These are phyloP conservation scores for Zapus hudsonius DNA, from an alignment of 2,113 vertebrate genomes.

Conservation along the genomic window DNA sequence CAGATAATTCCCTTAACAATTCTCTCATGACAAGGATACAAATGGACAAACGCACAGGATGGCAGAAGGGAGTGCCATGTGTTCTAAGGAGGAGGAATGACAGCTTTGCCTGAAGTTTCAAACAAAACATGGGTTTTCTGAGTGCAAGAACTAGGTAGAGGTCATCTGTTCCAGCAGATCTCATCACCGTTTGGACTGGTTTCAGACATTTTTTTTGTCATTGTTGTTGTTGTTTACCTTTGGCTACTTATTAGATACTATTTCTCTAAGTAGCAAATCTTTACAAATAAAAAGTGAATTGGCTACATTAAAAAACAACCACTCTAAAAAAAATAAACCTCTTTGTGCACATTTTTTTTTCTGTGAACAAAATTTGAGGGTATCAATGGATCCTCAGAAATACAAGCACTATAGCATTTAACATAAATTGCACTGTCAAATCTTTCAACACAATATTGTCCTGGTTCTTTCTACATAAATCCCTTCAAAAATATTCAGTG, in stretches of 20 bases:
- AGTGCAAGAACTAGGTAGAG: neutral
- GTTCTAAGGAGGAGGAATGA: neutral
- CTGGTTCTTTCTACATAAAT: conserved; percentile 39
- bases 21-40: conserved; percentile 16
- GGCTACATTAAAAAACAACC: conserved; percentile 2
- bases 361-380: conserved; percentile 14
- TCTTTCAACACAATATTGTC: neutral
- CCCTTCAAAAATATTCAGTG: neutral
- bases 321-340: neutral
- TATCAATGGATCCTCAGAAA: neutral
- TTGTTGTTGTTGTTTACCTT: neutral
- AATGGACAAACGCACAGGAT: neutral
- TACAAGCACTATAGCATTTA: conserved; percentile 48
- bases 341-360: too few species aligned
- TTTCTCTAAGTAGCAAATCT: conserved; percentile 20
- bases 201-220: conserved; percentile 7
- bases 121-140: neutral
- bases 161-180: neutral
- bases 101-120: neutral
- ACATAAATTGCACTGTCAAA: conserved; percentile 27
- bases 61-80: neutral
- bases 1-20: neutral
- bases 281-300: neutral
- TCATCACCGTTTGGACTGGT: neutral
- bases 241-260: neutral